Conservation (phyloP, 2,888 invertebrate genomes). For the Drepana falcataria region DNA sequence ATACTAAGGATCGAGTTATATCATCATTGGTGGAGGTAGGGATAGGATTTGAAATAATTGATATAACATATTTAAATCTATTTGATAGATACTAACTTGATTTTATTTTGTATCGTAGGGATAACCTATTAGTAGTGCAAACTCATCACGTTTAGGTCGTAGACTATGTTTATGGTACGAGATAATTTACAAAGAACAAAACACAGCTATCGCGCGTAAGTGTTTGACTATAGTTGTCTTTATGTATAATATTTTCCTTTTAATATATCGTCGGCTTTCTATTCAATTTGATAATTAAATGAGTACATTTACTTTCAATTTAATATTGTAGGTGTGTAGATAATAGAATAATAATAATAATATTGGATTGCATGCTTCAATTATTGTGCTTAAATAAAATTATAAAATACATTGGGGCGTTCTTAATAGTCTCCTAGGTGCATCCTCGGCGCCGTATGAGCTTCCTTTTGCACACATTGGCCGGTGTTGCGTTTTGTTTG, state of each 20-base stretch:
- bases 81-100: conserved; percentile 38
- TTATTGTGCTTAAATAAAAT: conserved; percentile 72
- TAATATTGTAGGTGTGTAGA: conserved; percentile 41
- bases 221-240: conserved; percentile 26
- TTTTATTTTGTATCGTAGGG: conserved; percentile 33
- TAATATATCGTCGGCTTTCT: conserved; percentile 22
- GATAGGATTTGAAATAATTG: conserved; percentile 28
- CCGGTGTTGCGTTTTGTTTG: conserved; percentile 42
- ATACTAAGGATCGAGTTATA: conserved; percentile 11
- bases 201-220: conserved; percentile 11
- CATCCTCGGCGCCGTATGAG: conserved; percentile 24
- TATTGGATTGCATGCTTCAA: conserved; percentile 59
- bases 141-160: conserved; percentile 24
- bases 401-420: conserved; percentile 36
- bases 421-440: conserved; percentile 28
- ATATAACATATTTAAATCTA: conserved; percentile 33
- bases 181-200: conserved; percentile 14
- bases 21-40: conserved; percentile 53
- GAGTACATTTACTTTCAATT: conserved; percentile 23
- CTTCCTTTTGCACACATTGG: conserved; percentile 71
- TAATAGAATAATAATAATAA: conserved; percentile 36
- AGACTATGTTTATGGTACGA: conserved; percentile 23
- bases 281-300: conserved; percentile 23
- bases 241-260: conserved; percentile 48
- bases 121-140: conserved; percentile 22